A percentile compares a stretch with the other conserved stretches of the same genome.
These are phyloP conservation scores for Hipparchia semele DNA, from an alignment of 2,888 invertebrate species.

Conservation along the genomic window DNA sequence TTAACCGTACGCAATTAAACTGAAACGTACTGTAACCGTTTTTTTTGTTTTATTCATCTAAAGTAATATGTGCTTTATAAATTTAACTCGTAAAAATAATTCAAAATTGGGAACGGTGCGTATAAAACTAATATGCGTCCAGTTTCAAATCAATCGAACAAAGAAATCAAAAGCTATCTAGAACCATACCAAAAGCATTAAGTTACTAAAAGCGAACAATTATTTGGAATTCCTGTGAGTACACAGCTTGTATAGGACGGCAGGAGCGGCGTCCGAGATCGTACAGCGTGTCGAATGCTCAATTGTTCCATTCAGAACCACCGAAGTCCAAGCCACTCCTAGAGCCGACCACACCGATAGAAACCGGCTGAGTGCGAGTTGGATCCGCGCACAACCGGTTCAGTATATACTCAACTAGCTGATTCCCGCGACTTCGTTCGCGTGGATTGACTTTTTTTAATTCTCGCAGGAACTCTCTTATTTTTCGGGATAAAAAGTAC, in stretches of 20 bases:
- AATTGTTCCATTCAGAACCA: constrained; percentile 38
- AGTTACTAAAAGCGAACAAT: constrained; percentile 35
- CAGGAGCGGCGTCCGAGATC: constrained; percentile 19
- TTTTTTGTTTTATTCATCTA: no score
- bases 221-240: constrained; percentile 37
- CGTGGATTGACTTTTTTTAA: no score
- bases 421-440: no score
- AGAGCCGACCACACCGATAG: constrained; percentile 1
- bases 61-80: no score
- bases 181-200: constrained; percentile 17
- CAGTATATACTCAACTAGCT: no score
- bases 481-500: no score
- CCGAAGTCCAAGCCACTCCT: constrained; percentile 4
- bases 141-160: constrained; percentile 11
- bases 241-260: constrained; percentile 21
- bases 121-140: not conserved
- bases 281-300: constrained; percentile 36
- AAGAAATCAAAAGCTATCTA: constrained; percentile 25
- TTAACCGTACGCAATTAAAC: no score
- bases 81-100: not conserved
- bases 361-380: not conserved
- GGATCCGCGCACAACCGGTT: no score
- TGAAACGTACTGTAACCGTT: no score
- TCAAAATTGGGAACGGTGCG: not conserved
- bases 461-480: no score